These are phyloP conservation scores for Chrysina gloriosa DNA, from an alignment of 2,888 invertebrate species.

Conservation along the genomic window DNA sequence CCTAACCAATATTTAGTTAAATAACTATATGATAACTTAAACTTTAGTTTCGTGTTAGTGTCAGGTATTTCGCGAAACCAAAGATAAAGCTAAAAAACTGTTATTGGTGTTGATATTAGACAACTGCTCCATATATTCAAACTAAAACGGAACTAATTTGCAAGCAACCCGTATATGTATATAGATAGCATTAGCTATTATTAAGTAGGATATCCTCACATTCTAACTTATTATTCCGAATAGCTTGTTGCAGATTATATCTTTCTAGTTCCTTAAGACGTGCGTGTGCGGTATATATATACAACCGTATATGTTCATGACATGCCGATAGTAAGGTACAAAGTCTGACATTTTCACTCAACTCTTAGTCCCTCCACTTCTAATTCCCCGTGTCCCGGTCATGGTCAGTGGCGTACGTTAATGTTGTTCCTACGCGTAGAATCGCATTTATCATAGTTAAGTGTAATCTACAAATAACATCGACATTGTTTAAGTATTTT, in stretches of 20 bases:
- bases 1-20: no score
- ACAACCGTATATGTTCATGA: neutral
- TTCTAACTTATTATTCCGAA: constrained; percentile 6
- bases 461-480: constrained; percentile 56
- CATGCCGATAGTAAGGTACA: constrained; percentile 9
- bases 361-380: neutral
- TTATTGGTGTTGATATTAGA: no score
- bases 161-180: no score
- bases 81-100: no score
- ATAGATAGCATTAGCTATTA: neutral
- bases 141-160: neutral
- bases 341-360: neutral
- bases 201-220: neutral
- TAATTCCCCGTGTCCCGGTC: constrained; percentile 44
- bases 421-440: constrained; percentile 19
- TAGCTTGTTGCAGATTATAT: constrained; percentile 3
- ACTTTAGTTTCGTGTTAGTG: no score
- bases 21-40: no score
- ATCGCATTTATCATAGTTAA: constrained; percentile 55
- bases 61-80: no score
- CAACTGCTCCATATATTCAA: no score
- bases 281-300: constrained; percentile 2
- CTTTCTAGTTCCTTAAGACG: constrained; percentile 9
- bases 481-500: constrained; percentile 53
- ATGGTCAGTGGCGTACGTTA: constrained; percentile 56